These are phyloP conservation scores for Gonatopus flavifemur DNA, from an alignment of 1,140 invertebrate genomes.

Conservation along the genomic window DNA sequence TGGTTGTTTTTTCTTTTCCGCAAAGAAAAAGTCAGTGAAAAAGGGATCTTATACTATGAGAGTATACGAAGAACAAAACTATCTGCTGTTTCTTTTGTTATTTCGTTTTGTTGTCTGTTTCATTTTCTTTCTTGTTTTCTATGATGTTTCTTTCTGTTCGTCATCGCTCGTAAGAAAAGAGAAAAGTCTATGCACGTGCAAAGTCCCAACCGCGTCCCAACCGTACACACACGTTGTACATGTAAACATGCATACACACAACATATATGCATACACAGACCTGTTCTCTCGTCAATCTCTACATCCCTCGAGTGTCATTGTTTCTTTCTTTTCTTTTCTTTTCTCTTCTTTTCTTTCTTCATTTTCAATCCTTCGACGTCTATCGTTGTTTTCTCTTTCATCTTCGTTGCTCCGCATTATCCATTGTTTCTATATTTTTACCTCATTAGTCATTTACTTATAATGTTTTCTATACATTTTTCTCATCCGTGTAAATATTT, in stretches of 20 bases:
- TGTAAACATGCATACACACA: too few species aligned
- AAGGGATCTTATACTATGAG: not conserved
- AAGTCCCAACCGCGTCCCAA: conserved; percentile 32
- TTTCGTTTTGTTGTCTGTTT: too few species aligned
- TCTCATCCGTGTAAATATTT: not conserved
- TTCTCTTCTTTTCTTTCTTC: not conserved
- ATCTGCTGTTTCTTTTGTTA: too few species aligned
- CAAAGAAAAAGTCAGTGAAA: not conserved
- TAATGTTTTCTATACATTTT: not conserved
- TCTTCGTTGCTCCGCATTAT: too few species aligned
- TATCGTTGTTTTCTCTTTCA: not conserved
- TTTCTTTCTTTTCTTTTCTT: conserved; percentile 6
- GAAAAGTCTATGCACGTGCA: conserved; percentile 15
- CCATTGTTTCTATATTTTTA: not conserved
- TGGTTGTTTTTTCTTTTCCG: too few species aligned
- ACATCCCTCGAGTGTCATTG: conserved; percentile 5
- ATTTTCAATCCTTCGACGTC: not conserved
- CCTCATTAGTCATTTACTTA: not conserved
- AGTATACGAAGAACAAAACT: too few species aligned
- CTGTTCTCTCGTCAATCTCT: conserved; percentile 14
- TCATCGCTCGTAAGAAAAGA: not conserved
- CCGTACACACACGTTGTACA: conserved; percentile 2
- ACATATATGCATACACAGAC: conserved; percentile 2
- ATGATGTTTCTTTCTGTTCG: not conserved
- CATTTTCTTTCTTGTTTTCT: conserved; percentile 1